Conservation (phyloP, 2,113 vertebrate species). For the Bos taurus region DNA sequence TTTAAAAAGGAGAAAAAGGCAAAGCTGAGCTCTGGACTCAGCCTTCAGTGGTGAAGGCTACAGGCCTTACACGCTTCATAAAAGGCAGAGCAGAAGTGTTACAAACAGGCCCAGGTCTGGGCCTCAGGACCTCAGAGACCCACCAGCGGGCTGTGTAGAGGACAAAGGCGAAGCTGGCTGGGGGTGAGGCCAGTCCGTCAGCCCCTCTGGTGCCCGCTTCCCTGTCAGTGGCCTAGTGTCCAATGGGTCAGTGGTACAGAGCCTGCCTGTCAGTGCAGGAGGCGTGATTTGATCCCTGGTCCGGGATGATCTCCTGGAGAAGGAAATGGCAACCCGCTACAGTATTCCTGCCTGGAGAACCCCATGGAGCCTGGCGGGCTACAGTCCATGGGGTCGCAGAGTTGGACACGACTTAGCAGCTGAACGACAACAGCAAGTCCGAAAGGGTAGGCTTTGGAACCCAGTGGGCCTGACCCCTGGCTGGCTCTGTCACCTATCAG, state of each 20-base stretch:
- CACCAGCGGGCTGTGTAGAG: background rate
- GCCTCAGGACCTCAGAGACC: background rate
- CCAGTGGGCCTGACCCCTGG: rapidly evolving
- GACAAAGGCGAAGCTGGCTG: background rate
- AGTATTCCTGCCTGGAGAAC: background rate
- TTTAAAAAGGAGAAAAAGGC: background rate
- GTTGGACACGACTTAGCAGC: background rate
- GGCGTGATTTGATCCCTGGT: background rate
- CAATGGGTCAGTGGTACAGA: background rate
- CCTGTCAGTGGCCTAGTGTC: rapidly evolving
- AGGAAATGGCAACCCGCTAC: background rate
- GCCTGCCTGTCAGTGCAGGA: background rate
- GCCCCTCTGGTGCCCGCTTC: background rate
- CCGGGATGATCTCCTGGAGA: background rate
- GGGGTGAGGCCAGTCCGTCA: background rate
- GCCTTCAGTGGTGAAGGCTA: background rate
- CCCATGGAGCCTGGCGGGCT: background rate
- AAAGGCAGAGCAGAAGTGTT: background rate
- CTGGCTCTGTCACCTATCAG: background rate
- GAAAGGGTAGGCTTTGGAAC: background rate
- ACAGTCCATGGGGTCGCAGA: background rate
- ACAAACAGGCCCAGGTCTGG: rapidly evolving
- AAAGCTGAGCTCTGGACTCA: background rate
- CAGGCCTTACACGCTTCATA: rapidly evolving
- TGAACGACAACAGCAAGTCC: background rate